These are phyloP conservation scores for Mugil cephalus DNA, from an alignment of 2,113 vertebrate genomes.

Conservation along the genomic window DNA sequence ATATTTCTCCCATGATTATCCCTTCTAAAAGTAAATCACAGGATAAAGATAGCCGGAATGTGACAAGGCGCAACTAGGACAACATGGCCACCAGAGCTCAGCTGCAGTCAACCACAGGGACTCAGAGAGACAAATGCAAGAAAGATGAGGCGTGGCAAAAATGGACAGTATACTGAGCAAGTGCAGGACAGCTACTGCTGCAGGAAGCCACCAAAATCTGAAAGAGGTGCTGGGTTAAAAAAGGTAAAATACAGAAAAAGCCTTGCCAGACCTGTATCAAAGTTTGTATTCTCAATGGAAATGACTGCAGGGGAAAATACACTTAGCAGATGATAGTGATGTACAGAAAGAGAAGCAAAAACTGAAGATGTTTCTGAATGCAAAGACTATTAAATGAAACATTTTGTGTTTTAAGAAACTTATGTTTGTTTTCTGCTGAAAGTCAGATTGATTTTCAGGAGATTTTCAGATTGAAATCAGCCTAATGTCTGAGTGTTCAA, in stretches of 20 bases:
- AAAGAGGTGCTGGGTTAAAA: not conserved
- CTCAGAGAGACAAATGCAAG: constrained; percentile 24
- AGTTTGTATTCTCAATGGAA: constrained; percentile 14
- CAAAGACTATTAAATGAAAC: too few relatives aligned
- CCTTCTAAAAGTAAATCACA: constrained; percentile 97
- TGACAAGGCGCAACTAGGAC: constrained; percentile 92
- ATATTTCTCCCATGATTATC: constrained; percentile 98
- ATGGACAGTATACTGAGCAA: not conserved
- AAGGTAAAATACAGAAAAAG: not conserved
- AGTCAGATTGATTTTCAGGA: too few relatives aligned
- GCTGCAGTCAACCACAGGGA: constrained; percentile 82
- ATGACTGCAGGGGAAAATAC: constrained; percentile 12
- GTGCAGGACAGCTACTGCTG: not conserved
- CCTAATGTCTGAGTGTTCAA: too few relatives aligned
- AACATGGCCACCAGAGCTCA: constrained; percentile 80
- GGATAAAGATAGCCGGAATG: constrained; percentile 98
- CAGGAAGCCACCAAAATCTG: not conserved
- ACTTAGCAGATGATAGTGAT: constrained; percentile 32
- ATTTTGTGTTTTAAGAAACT: too few relatives aligned
- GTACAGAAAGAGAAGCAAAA: not conserved
- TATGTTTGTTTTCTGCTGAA: too few relatives aligned
- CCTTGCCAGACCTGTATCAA: constrained; percentile 18
- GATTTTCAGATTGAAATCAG: too few relatives aligned
- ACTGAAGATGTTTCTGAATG: too few relatives aligned
- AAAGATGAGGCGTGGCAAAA: not conserved